Evolutionary conservation across 2,113 vertebrate genomes (phyloP).

Genomic region (Octodon degus): DNA sequence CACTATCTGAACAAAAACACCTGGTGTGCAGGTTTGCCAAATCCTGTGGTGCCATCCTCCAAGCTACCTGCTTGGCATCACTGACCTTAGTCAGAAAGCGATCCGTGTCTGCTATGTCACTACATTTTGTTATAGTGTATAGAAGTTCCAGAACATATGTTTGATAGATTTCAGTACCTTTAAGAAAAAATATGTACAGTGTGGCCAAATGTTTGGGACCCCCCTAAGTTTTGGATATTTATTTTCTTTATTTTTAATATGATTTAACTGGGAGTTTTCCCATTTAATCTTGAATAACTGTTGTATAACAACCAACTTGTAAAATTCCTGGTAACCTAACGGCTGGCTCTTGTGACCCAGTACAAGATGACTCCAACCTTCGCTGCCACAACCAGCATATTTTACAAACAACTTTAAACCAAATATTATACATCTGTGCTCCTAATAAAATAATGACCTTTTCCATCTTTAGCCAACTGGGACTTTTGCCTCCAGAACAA

Average conservation of each 20-base stretch:
- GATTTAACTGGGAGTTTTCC: not conserved
- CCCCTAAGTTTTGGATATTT: not conserved
- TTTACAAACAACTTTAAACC: not conserved
- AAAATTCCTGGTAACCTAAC: constrained; percentile 42
- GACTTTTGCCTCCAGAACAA: not conserved
- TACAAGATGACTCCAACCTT: not conserved
- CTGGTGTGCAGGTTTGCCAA: not conserved
- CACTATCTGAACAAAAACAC: not conserved
- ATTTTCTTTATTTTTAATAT: not conserved
- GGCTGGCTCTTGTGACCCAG: constrained; percentile 1
- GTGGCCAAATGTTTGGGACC: not conserved
- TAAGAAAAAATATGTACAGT: rapidly evolving
- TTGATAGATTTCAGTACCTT: rapidly evolving
- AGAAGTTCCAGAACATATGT: rapidly evolving
- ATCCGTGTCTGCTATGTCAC: rapidly evolving
- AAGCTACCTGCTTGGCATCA: not conserved
- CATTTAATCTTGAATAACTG: not conserved
- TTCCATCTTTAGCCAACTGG: not conserved
- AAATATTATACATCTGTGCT: not conserved
- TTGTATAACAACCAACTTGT: constrained; percentile 38
- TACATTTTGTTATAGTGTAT: rapidly evolving
- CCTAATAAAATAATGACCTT: not conserved
- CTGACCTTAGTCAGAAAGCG: not conserved
- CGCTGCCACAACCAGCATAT: not conserved
- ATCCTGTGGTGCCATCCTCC: not conserved